phyloP scores from a whole-genome alignment of 2,113 vertebrate species.

The Prochilodus magdalenae region DNA sequence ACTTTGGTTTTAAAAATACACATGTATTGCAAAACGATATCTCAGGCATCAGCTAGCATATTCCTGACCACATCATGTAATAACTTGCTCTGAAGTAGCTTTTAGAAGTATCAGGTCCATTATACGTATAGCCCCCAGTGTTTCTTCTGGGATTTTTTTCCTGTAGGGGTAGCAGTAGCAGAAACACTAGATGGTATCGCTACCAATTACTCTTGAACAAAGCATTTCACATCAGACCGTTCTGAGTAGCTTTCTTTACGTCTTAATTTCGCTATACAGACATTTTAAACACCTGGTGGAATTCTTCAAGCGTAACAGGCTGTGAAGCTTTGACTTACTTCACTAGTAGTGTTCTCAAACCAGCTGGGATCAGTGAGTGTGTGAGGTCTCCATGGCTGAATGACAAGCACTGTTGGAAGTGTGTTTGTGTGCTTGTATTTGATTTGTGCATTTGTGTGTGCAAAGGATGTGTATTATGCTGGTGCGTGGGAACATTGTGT shows the following conservation, averaged over 20 bases:
- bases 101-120: no score
- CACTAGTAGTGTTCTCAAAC: not conserved
- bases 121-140: no score
- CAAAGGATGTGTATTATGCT: not conserved
- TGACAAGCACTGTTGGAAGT: not conserved
- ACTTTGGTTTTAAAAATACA: no score
- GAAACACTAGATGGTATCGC: no score
- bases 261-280: not conserved
- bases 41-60: no score
- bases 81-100: no score
- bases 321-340: no score
- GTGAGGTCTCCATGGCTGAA: constrained; percentile 5
- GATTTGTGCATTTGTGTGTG: constrained; percentile 10
- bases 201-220: not conserved
- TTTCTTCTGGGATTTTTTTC: no score
- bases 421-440: not conserved
- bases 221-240: not conserved
- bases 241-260: not conserved
- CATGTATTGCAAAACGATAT: no score
- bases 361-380: constrained; percentile 38
- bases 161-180: no score
- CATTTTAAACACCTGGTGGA: not conserved
- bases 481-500: not conserved
- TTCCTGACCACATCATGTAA: no score
- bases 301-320: not conserved